Evolutionary conservation across 2,888 invertebrate species (phyloP).

Genomic region (Eustalomyia histrio): DNA sequence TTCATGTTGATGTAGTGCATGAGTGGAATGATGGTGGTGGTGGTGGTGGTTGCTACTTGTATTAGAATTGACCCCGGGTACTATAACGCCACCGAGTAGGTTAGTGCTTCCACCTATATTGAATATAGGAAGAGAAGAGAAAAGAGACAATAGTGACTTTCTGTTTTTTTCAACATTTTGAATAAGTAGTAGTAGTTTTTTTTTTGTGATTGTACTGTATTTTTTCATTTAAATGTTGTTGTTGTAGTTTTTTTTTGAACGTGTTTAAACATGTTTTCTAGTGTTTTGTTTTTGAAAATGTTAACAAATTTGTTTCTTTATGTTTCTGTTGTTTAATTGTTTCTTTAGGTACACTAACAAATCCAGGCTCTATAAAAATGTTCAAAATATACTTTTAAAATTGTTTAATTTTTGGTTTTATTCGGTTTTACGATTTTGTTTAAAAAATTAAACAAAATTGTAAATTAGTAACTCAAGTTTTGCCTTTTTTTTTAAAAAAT

Average conservation of each 20-base stretch:
- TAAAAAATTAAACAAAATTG: constrained; percentile 35
- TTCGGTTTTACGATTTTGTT: constrained; percentile 13
- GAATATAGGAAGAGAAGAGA: constrained; percentile 80
- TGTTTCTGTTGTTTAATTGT: constrained; percentile 57
- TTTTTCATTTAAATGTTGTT: constrained; percentile 49
- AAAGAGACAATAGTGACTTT: constrained; percentile 81
- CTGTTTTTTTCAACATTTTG: constrained; percentile 71
- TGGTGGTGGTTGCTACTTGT: constrained; percentile 76
- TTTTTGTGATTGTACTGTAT: constrained; percentile 64
- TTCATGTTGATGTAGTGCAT: constrained; percentile 71
- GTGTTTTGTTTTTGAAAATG: constrained; percentile 50
- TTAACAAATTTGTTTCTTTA: constrained; percentile 50
- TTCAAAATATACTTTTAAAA: constrained; percentile 50
- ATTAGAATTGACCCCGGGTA: constrained; percentile 78
- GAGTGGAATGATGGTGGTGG: constrained; percentile 73
- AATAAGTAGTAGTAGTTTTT: constrained; percentile 67
- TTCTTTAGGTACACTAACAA: constrained; percentile 75
- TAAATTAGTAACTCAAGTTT: constrained; percentile 25
- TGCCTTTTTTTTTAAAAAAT: constrained; percentile 23
- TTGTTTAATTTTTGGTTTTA: constrained; percentile 33
- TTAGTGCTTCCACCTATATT: constrained; percentile 79
- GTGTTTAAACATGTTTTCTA: constrained; percentile 22
- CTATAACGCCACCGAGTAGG: constrained; percentile 79
- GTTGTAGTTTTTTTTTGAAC: too few relatives aligned
- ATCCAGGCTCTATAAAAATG: constrained; percentile 77